These are phyloP conservation scores for Luperina testacea DNA, from an alignment of 2,888 invertebrate species.

Conservation along the genomic window DNA sequence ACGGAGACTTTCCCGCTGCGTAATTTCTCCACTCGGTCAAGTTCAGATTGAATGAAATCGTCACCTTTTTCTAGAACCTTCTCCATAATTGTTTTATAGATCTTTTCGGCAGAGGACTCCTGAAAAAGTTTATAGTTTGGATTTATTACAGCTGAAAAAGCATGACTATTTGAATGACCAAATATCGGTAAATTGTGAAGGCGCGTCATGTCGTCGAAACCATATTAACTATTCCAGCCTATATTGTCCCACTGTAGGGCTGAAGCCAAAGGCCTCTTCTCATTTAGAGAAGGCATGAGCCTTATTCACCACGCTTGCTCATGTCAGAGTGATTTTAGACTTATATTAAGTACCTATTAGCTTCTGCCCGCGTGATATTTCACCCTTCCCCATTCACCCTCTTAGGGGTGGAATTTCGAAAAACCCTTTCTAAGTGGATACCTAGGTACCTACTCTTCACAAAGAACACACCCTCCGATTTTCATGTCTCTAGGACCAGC, in stretches of 20 bases:
- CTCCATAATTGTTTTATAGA: constrained; percentile 95
- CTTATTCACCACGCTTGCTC: neutral
- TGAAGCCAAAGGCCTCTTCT: neutral
- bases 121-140: constrained; percentile 70
- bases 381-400: too few species aligned
- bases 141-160: neutral
- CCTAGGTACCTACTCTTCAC: too few species aligned
- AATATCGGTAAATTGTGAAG: neutral
- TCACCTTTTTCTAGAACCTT: constrained; percentile 94
- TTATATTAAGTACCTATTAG: neutral
- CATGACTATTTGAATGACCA: neutral
- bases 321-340: neutral
- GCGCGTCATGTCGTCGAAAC: neutral
- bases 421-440: too few species aligned
- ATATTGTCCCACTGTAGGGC: neutral
- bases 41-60: constrained; percentile 94
- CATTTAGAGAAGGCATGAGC: neutral
- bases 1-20: constrained; percentile 94
- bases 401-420: too few species aligned
- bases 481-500: too few species aligned
- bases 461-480: too few species aligned
- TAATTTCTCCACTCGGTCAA: constrained; percentile 94
- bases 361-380: too few species aligned
- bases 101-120: constrained; percentile 91
- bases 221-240: neutral